A percentile compares a stretch with the other conserved stretches of the same genome.
Conservation (phyloP, 1,140 invertebrate genomes). For the Eciton burchellii region DNA sequence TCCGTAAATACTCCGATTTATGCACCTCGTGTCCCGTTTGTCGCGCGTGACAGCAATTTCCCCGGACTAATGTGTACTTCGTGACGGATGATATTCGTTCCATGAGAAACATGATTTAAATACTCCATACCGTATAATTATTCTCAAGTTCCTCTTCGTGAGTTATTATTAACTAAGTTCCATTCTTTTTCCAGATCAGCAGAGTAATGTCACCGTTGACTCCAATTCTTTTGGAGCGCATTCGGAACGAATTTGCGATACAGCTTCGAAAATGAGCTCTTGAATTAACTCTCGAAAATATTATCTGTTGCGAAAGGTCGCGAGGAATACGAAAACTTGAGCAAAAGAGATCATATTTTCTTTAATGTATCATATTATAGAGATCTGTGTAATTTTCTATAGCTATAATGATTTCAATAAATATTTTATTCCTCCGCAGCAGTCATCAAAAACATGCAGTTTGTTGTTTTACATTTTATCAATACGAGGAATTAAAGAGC, state of each 20-base stretch:
- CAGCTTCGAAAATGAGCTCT: too few relatives aligned
- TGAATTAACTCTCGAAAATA: constrained; percentile 63
- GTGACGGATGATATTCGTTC: constrained; percentile 52
- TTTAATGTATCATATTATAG: neutral
- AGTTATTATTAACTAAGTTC: constrained; percentile 54
- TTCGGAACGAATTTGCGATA: constrained; percentile 54
- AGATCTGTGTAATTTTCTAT: neutral
- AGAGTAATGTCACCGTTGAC: constrained; percentile 76
- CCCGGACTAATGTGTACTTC: constrained; percentile 5
- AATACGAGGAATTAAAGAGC: neutral
- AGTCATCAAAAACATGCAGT: neutral
- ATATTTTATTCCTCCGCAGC: constrained; percentile 10
- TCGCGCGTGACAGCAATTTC: constrained; percentile 57
- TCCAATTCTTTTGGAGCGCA: constrained; percentile 67
- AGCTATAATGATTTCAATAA: constrained; percentile 12
- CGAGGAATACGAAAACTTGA: neutral
- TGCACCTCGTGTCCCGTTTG: constrained; percentile 6
- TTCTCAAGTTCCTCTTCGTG: constrained; percentile 54
- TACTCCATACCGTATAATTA: constrained; percentile 55
- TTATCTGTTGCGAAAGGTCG: constrained; percentile 44
- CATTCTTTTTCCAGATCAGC: constrained; percentile 40
- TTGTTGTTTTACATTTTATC: neutral
- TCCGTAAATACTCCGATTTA: neutral
- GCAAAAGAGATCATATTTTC: neutral
- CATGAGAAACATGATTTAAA: constrained; percentile 56